Evolutionary conservation across 2,888 invertebrate genomes (phyloP).

Genomic region (Leucophenga maculata): DNA sequence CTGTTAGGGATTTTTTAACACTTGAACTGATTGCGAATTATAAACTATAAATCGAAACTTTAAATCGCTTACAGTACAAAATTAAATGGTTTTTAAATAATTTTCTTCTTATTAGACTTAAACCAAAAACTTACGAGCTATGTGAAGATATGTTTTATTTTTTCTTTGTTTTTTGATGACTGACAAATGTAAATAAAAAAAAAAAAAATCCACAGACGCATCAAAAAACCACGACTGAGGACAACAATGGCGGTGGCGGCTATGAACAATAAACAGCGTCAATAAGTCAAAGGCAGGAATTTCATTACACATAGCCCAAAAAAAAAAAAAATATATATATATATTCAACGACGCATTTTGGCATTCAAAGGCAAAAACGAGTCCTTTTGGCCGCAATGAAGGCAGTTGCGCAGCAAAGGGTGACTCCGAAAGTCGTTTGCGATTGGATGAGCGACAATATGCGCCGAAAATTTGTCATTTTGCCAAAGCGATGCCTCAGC

Average conservation of each 20-base stretch:
- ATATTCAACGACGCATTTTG: conserved; percentile 62
- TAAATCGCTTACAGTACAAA: no score
- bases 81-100: no score
- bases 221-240: no score
- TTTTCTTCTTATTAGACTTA: no score
- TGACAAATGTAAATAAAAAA: no score
- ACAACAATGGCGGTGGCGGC: conserved; percentile 14
- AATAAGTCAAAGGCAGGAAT: conserved; percentile 70
- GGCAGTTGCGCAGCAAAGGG: conserved; percentile 32
- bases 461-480: conserved; percentile 66
- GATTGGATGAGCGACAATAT: conserved; percentile 45
- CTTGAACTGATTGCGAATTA: no score
- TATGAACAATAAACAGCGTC: conserved; percentile 56
- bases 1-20: no score
- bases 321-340: conserved; percentile 37
- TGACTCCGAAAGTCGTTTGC: not conserved
- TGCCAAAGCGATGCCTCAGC: conserved; percentile 56
- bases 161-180: no score
- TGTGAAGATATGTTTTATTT: no score
- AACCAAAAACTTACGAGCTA: no score
- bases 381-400: conserved; percentile 14
- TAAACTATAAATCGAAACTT: no score
- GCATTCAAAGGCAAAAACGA: conserved; percentile 48
- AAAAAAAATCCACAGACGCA: no score
- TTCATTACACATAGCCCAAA: conserved; percentile 56